These are phyloP conservation scores for Percina caprodes DNA, from an alignment of 2,113 vertebrate species.

Conservation along the genomic window DNA sequence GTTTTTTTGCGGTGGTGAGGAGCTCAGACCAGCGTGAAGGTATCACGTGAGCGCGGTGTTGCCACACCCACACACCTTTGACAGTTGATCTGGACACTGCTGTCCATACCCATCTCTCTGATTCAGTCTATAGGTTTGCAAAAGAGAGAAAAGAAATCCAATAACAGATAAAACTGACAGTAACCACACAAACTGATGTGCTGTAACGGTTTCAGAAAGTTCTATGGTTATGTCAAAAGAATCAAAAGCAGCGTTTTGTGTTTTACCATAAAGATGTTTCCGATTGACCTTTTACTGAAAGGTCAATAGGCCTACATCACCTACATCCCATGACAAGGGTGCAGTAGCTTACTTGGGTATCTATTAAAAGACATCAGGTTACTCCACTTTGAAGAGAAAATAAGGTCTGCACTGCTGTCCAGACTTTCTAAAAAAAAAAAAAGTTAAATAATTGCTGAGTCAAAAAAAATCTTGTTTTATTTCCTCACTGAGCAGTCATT, in stretches of 20 bases:
- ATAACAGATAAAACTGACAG: conserved; percentile 12
- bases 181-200: neutral
- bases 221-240: neutral
- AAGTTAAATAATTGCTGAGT: neutral
- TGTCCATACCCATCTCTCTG: conserved; percentile 15
- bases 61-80: conserved; percentile 32
- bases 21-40: too few species aligned
- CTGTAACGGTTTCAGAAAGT: neutral
- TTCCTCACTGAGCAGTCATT: neutral
- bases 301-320: neutral
- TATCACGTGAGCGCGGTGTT: too few species aligned
- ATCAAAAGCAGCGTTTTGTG: neutral
- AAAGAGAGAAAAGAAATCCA: conserved; percentile 10
- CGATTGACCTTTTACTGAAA: neutral
- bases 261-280: neutral
- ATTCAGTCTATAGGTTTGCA: neutral
- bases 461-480: neutral
- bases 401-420: neutral
- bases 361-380: neutral
- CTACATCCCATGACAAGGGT: neutral
- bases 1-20: too few species aligned
- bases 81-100: conserved; percentile 22
- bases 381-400: neutral
- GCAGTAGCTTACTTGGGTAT: neutral
- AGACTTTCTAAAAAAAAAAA: neutral